Conservation (phyloP, 1,140 invertebrate species). For the Wiebesia pumilae region DNA sequence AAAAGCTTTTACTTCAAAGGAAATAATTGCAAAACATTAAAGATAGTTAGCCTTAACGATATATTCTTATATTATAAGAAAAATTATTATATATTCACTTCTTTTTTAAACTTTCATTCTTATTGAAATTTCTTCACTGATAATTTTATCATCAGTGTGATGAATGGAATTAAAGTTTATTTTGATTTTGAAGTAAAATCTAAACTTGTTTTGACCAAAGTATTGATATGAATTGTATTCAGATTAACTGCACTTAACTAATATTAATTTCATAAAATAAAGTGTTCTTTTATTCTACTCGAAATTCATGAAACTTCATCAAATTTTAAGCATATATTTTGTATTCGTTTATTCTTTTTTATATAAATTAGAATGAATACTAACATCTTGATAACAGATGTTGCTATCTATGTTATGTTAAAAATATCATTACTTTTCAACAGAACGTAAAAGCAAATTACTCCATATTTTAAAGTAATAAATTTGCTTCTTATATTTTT, state of each 20-base stretch:
- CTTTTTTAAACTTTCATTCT: background rate
- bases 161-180: slow-evolving; percentile 6
- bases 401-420: too few relatives aligned
- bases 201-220: background rate
- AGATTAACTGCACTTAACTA: slow-evolving; percentile 11
- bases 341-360: too few relatives aligned
- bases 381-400: too few relatives aligned
- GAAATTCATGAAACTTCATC: background rate
- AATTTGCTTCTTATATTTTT: too few relatives aligned
- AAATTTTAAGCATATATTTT: background rate
- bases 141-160: background rate
- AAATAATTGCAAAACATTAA: too few relatives aligned
- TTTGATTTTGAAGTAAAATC: slow-evolving; percentile 19
- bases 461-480: background rate
- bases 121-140: background rate
- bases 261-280: background rate
- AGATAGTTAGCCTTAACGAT: too few relatives aligned
- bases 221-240: background rate
- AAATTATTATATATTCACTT: too few relatives aligned
- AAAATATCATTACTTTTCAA: too few relatives aligned
- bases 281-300: background rate
- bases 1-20: too few relatives aligned
- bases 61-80: too few relatives aligned
- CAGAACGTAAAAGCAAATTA: too few relatives aligned
- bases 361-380: too few relatives aligned